Evolutionary conservation across 2,113 vertebrate genomes (phyloP).

Genomic region (Otocyon megalotis): DNA sequence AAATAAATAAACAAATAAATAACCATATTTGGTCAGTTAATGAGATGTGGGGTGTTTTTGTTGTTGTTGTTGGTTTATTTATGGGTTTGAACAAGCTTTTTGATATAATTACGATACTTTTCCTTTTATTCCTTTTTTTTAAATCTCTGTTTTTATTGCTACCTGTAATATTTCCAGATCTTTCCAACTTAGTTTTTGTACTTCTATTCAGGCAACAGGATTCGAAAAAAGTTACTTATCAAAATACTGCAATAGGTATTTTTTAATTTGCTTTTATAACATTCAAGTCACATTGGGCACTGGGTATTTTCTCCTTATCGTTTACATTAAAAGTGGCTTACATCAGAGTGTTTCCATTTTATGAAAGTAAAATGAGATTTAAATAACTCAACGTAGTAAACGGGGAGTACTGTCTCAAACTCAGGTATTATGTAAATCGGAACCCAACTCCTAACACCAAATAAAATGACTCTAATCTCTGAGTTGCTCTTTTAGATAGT

Average conservation of each 20-base stretch:
- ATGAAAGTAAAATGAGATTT: neutral
- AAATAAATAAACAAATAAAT: neutral
- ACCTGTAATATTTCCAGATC: neutral
- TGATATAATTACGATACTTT: neutral
- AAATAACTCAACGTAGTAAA: neutral
- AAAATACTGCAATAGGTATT: neutral
- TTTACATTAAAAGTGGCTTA: neutral
- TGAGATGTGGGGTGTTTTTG: neutral
- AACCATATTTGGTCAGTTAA: neutral
- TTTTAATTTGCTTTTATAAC: neutral
- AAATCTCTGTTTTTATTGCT: neutral
- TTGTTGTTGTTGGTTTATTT: neutral
- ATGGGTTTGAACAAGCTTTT: neutral
- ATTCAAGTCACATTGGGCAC: neutral
- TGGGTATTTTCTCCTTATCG: neutral
- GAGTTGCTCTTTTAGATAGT: neutral
- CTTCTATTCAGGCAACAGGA: neutral
- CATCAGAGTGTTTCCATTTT: neutral
- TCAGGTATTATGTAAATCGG: neutral
- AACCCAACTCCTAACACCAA: neutral
- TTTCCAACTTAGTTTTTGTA: neutral
- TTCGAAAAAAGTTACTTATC: neutral
- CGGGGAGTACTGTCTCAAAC: neutral
- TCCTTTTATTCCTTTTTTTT: neutral
- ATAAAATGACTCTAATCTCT: neutral